phyloP scores from a whole-genome alignment of 2,797 vertebrate species.

The Anabacerthia variegaticeps region DNA sequence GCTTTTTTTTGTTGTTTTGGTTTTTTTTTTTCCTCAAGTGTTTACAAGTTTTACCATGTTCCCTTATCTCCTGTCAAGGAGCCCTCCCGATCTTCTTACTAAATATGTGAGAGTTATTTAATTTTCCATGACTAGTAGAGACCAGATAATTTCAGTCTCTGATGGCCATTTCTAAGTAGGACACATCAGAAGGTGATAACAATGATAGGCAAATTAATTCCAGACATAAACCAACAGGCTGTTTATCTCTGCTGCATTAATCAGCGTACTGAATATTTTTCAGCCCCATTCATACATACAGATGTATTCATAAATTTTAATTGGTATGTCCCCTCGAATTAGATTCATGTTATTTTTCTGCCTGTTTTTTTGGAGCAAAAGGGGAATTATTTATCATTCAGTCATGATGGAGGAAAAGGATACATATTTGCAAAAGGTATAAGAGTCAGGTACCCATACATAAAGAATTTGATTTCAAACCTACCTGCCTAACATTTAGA shows the following conservation, averaged over 20 bases:
- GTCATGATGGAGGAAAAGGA: neutral
- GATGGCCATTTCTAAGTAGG: neutral
- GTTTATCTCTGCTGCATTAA: neutral
- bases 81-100: neutral
- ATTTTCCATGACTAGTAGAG: neutral
- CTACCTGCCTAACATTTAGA: neutral
- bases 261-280: neutral
- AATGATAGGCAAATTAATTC: neutral
- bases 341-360: neutral
- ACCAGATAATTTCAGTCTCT: neutral
- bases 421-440: neutral
- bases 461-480: neutral
- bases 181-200: neutral
- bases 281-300: neutral
- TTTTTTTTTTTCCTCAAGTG: neutral
- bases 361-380: neutral
- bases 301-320: neutral
- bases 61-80: neutral
- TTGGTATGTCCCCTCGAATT: neutral
- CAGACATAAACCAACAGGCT: neutral
- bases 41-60: neutral
- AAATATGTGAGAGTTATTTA: neutral
- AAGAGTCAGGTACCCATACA: neutral
- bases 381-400: neutral
- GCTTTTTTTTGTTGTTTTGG: neutral